Evolutionary conservation across 1,140 invertebrate species (phyloP).

Genomic region (Neodiprion virginianus): DNA sequence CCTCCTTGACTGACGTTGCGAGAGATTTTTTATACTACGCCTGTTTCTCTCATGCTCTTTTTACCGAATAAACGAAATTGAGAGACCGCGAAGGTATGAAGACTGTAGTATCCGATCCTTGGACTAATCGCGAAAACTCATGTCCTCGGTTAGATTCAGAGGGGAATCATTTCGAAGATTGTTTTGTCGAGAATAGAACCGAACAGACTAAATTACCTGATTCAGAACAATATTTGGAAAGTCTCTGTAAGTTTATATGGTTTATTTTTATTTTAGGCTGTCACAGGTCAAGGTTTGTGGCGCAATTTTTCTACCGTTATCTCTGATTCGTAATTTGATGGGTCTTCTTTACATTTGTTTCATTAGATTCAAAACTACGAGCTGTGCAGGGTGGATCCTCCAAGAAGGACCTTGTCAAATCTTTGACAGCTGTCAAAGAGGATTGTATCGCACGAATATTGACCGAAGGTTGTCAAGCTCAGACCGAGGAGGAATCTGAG

Average conservation of each 20-base stretch:
- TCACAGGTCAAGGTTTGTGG: background rate
- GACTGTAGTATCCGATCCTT: constrained; percentile 43
- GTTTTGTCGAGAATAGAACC: constrained; percentile 36
- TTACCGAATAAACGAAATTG: no score
- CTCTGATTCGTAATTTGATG: background rate
- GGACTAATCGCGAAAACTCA: constrained; percentile 26
- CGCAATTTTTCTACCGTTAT: background rate
- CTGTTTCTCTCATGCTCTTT: no score
- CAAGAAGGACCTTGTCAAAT: constrained; percentile 57
- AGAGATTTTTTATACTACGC: no score
- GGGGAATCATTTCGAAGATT: constrained; percentile 46
- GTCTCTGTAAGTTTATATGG: constrained; percentile 43
- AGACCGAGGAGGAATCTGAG: constrained; percentile 52
- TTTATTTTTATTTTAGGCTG: constrained; percentile 18
- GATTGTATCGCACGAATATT: constrained; percentile 59
- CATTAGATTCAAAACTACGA: constrained; percentile 49
- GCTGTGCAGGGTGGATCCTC: constrained; percentile 50
- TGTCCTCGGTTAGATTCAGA: constrained; percentile 12
- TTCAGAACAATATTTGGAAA: constrained; percentile 50
- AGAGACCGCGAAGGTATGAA: constrained; percentile 40
- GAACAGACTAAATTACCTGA: constrained; percentile 41
- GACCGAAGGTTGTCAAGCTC: constrained; percentile 42
- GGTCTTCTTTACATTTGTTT: background rate
- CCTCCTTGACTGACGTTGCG: no score
- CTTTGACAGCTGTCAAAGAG: constrained; percentile 54